phyloP scores from a whole-genome alignment of 2,888 invertebrate genomes.

The Lordiphosa andalusiaca region DNA sequence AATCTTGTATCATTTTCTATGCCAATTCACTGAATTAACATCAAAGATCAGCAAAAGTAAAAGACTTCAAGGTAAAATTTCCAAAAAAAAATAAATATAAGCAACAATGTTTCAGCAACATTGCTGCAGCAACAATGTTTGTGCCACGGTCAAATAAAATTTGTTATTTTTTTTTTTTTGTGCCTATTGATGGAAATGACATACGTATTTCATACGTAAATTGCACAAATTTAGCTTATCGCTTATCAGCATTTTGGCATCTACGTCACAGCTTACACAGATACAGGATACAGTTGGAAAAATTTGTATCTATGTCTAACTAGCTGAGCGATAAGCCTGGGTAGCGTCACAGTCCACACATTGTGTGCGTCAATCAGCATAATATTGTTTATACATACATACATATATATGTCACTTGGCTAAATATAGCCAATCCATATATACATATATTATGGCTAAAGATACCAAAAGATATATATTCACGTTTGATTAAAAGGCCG shows the following conservation, averaged over 20 bases:
- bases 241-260: conserved; percentile 37
- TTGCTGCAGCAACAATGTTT: not conserved
- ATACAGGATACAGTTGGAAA: conserved; percentile 4
- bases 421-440: conserved; percentile 51
- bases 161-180: no score
- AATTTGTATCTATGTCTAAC: conserved; percentile 11
- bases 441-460: conserved; percentile 19
- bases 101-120: no score
- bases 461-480: conserved; percentile 39
- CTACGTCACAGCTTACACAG: conserved; percentile 25
- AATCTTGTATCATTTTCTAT: no score
- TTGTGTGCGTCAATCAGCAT: conserved; percentile 66
- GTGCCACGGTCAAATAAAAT: not conserved
- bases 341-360: conserved; percentile 53
- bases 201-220: conserved; percentile 2
- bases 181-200: not conserved
- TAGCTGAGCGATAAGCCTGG: conserved; percentile 49
- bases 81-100: no score
- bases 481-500: conserved; percentile 49
- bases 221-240: conserved; percentile 26
- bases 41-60: no score
- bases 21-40: no score
- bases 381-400: conserved; percentile 32
- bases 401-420: conserved; percentile 41
- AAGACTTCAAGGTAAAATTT: no score